Conservation (phyloP, 2,113 vertebrate genomes). For the cattle (Bos taurus) region DNA sequence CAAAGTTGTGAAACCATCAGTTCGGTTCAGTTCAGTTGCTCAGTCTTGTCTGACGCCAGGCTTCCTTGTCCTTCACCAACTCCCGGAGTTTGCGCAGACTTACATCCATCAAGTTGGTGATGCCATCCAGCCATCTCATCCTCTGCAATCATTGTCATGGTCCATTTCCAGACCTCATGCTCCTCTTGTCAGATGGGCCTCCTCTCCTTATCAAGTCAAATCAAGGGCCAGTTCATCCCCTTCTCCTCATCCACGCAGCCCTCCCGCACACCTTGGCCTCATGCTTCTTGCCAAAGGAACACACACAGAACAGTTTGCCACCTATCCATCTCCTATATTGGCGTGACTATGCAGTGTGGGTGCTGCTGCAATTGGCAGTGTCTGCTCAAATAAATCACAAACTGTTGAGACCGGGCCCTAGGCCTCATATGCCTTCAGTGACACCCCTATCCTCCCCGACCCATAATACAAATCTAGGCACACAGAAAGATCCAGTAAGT, state of each 20-base stretch:
- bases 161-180: neutral
- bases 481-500: neutral
- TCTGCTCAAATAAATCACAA: neutral
- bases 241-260: neutral
- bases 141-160: neutral
- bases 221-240: neutral
- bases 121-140: neutral
- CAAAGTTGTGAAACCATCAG: neutral
- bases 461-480: neutral
- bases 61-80: neutral
- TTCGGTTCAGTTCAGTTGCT: neutral
- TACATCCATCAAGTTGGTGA: neutral
- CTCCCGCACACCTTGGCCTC: neutral
- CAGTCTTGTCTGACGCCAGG: neutral
- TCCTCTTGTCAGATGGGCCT: neutral
- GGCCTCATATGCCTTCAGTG: neutral
- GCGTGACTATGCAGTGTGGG: neutral
- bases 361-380: neutral
- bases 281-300: neutral
- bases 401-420: neutral
- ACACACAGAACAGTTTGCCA: neutral
- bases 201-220: neutral
- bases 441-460: neutral
- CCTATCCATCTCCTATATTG: neutral
- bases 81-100: neutral